Evolutionary conservation across 2,888 invertebrate species (phyloP).

Genomic region (Lochmaea capreae): DNA sequence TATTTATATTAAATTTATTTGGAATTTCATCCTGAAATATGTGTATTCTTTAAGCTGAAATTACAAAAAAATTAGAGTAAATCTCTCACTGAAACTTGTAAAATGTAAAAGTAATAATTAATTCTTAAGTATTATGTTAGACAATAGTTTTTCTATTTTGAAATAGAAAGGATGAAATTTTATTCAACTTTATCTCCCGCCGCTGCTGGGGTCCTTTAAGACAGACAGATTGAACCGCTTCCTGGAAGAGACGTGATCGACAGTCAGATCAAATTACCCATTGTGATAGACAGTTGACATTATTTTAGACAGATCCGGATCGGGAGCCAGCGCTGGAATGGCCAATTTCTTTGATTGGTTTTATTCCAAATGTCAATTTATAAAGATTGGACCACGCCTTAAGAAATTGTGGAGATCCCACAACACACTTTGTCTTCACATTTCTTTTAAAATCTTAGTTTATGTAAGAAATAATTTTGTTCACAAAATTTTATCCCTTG

Average conservation of each 20-base stretch:
- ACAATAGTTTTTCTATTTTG: neutral
- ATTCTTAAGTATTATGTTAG: no score
- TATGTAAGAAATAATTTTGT: no score
- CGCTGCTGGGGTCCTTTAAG: conserved; percentile 32
- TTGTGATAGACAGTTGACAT: conserved; percentile 58
- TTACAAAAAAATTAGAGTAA: no score
- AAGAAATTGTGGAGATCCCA: neutral
- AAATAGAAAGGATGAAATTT: neutral
- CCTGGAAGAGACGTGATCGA: conserved; percentile 62
- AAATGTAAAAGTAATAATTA: no score
- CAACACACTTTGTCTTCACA: neutral
- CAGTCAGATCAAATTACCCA: conserved; percentile 61
- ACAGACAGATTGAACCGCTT: conserved; percentile 57
- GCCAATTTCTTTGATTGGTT: conserved; percentile 30
- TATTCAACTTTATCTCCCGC: conserved; percentile 1
- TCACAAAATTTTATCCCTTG: no score
- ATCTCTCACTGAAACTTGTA: no score
- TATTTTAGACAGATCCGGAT: conserved; percentile 42
- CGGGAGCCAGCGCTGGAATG: conserved; percentile 2
- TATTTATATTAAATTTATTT: no score
- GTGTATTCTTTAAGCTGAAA: no score
- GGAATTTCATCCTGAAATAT: no score
- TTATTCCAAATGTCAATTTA: conserved; percentile 25
- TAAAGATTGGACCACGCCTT: neutral
- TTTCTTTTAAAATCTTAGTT: no score